A percentile compares a stretch with the other conserved stretches of the same genome.
These are phyloP conservation scores for Aegithalos caudatus DNA, from an alignment of 2,113 vertebrate species.

Conservation along the genomic window DNA sequence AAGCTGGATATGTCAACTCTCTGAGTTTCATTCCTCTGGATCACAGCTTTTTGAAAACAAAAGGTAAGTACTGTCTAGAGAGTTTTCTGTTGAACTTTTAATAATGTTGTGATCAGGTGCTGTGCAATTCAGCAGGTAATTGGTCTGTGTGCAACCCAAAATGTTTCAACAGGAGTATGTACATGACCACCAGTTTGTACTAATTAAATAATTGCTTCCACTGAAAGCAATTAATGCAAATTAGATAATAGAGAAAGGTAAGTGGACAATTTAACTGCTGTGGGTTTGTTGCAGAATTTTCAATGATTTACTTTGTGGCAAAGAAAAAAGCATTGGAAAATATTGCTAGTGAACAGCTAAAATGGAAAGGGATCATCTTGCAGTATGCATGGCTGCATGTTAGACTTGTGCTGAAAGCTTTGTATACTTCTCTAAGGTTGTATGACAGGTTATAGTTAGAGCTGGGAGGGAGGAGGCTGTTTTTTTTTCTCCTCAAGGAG, in stretches of 20 bases:
- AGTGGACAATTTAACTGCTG: background rate
- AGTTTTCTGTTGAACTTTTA: background rate
- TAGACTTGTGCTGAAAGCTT: background rate
- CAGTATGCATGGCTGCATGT: background rate
- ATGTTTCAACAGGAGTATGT: background rate
- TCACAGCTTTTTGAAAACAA: background rate
- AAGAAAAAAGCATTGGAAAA: background rate
- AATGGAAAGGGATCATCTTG: background rate
- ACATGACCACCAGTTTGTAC: background rate
- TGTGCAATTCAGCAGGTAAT: background rate
- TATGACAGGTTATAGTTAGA: background rate
- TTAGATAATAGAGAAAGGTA: background rate
- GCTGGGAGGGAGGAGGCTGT: background rate
- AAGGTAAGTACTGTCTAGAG: background rate
- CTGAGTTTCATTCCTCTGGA: background rate
- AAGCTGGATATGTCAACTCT: accelerated
- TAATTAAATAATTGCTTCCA: constrained; percentile 38
- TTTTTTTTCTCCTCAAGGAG: background rate
- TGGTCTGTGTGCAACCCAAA: background rate
- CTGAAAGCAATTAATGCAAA: constrained; percentile 7
- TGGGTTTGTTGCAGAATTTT: background rate
- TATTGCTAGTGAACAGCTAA: background rate
- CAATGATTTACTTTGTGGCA: background rate
- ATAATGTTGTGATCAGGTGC: background rate
- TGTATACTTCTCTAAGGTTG: background rate